Base-by-base conservation (phyloP, 2,888 invertebrate genomes). In the Diaprepes abbreviatus region DNA sequence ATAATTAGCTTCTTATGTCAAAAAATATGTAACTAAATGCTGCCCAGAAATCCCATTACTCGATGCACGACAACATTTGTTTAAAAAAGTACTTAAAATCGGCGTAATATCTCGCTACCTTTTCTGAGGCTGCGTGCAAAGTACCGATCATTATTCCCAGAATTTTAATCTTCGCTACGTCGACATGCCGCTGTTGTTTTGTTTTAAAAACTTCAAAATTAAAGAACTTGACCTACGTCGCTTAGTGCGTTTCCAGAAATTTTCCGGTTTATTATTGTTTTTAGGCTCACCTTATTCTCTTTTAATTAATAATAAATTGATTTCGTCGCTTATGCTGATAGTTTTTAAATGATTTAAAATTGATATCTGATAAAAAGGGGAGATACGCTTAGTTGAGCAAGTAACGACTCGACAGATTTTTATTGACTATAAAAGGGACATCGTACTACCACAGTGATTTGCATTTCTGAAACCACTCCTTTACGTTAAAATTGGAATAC, bases 11-110 rank as follows among this genome's bases (percentile, higher is more conserved):
- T 28, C 57, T 17, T 19, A 43, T 14, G 55, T 57, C 19, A 45
- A 65, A 65, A 65, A 57, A 28, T 52, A 52, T 64, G 45, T 55
- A 58, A 71, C 67, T 70, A 70, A 65, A 62, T 57, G 48, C 19
- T 43, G 48, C 52, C 60, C 52, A 54, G 63, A 63, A 66, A 63
- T 66, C 63, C 43, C 71, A 71, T 71, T 63, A 45, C n/a, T 36
- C 50, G 45, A 64, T 58, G 64, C 59, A 70, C 57, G 43, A 63
- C 45, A 45, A 48, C 48, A 71, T 60, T 67, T 68, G 45, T 24
- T 58, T 59, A 66, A 70, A 69, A 67, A 71, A 67, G 40, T 14
- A 45, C 43, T 40, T 58, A 58, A 58, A 50, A 50, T 28, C 48
- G 14, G 48, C 48, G 28, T 50, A 50, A 28, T 21, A 50, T 50